Percentiles rank a stretch among this genome's conserved stretches.
These are phyloP conservation scores for Chelonus formosanus DNA, from an alignment of 2,888 invertebrate genomes.

Conservation along the genomic window DNA sequence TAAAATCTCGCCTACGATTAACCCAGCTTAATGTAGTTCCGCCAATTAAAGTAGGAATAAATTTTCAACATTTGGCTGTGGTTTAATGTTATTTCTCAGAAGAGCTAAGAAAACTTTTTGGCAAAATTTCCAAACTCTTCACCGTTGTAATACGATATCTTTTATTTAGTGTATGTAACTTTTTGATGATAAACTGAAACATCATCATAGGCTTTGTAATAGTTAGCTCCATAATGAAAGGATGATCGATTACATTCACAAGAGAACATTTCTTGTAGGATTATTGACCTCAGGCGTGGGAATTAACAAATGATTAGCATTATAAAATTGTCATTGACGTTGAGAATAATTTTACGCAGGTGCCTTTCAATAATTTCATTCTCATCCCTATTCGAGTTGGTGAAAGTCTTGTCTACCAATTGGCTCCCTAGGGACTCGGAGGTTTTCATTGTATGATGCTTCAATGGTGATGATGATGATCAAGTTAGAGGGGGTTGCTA, in stretches of 20 bases:
- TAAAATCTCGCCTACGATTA: constrained; percentile 29
- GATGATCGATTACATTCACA: background rate
- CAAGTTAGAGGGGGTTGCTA: background rate
- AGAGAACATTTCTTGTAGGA: background rate
- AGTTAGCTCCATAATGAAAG: too few species aligned
- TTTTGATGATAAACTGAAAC: too few species aligned
- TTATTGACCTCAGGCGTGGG: constrained; percentile 6
- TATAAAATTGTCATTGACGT: constrained; percentile 4
- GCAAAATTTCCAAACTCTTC: constrained; percentile 31
- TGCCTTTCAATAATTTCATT: background rate
- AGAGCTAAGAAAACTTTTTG: constrained; percentile 40
- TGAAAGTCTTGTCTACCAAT: constrained; percentile 6
- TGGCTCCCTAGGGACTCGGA: background rate
- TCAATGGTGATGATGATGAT: background rate
- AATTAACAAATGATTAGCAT: constrained; percentile 5
- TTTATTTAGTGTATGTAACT: too few species aligned
- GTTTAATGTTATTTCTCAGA: constrained; percentile 40
- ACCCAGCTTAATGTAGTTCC: too few species aligned
- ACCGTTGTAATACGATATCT: constrained; percentile 1
- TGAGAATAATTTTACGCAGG: background rate
- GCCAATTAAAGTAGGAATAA: constrained; percentile 35
- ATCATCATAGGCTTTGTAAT: too few species aligned
- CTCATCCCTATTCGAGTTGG: constrained; percentile 9
- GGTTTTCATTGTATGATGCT: background rate
- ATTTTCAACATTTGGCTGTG: constrained; percentile 43